These are phyloP conservation scores for Ametastegia equiseti DNA, from an alignment of 2,888 invertebrate genomes.

Conservation along the genomic window DNA sequence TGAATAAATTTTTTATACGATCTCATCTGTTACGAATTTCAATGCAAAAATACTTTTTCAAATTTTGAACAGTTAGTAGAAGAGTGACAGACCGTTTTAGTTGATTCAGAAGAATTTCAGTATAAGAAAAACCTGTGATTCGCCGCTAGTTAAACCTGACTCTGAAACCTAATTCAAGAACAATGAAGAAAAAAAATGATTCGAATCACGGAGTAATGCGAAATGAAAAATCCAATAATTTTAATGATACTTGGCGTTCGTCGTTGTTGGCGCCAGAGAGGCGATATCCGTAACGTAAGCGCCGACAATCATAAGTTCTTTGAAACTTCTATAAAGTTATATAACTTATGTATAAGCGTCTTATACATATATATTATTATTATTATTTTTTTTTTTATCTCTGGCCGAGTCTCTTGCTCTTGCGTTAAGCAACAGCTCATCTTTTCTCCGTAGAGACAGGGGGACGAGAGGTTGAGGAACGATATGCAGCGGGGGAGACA, in stretches of 20 bases:
- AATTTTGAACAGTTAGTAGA: no score
- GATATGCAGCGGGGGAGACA: slow-evolving; percentile 24
- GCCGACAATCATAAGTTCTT: slow-evolving; percentile 18
- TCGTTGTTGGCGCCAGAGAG: not conserved
- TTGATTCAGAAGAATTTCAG: no score
- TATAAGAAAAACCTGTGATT: no score
- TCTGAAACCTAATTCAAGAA: no score
- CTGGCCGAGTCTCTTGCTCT: not conserved
- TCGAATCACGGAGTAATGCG: not conserved
- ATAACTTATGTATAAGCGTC: not conserved
- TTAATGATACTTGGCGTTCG: not conserved
- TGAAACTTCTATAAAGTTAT: slow-evolving; percentile 4
- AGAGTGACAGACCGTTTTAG: no score
- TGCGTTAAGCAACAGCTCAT: slow-evolving; percentile 25
- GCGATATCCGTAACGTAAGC: not conserved
- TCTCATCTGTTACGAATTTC: no score
- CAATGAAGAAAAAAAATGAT: not conserved
- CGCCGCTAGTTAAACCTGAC: no score
- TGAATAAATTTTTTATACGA: no score
- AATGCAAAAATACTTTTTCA: no score
- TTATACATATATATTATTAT: not conserved
- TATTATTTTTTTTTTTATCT: not conserved
- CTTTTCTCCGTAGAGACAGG: slow-evolving; percentile 13
- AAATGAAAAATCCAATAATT: not conserved
- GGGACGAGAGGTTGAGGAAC: not conserved